Percentiles rank a stretch among this genome's conserved stretches.
Conservation (phyloP, 2,888 invertebrate genomes). For the Tenthredo amoena region DNA sequence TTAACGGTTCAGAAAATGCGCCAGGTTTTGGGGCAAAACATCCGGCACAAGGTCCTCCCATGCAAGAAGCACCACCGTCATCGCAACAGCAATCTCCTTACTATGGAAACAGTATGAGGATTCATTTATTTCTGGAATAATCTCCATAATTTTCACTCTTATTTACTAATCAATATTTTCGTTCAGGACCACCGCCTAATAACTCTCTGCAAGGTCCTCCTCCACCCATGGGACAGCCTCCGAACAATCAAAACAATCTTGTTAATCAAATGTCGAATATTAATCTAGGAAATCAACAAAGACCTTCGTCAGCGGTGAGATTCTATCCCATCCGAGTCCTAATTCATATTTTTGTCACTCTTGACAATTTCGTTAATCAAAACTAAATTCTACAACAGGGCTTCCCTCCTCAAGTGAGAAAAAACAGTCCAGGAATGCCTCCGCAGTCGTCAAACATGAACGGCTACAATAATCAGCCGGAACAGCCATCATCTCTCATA, state of each 20-base stretch:
- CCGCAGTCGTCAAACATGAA: constrained; percentile 65
- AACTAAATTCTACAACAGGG: constrained; percentile 58
- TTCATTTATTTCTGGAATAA: neutral
- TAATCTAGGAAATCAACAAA: constrained; percentile 66
- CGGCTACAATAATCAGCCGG: constrained; percentile 66
- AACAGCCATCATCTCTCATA: constrained; percentile 61
- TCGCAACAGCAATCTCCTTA: constrained; percentile 61
- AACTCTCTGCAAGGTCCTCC: constrained; percentile 59
- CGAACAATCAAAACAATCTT: constrained; percentile 65
- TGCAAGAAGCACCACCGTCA: constrained; percentile 63
- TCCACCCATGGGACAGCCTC: constrained; percentile 63
- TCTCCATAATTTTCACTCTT: neutral
- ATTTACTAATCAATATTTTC: neutral
- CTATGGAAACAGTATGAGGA: constrained; percentile 66
- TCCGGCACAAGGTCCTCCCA: constrained; percentile 63
- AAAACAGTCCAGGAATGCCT: constrained; percentile 60
- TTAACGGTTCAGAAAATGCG: constrained; percentile 61
- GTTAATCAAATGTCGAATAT: constrained; percentile 71
- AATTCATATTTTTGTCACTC: neutral
- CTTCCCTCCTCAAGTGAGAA: constrained; percentile 63
- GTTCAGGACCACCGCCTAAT: constrained; percentile 57
- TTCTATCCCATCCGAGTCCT: neutral
- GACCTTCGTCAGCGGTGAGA: constrained; percentile 65
- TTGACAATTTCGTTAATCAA: neutral
- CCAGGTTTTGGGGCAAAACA: constrained; percentile 65